phyloP scores from a whole-genome alignment of 2,888 invertebrate species.

The Heliconius cydno region DNA sequence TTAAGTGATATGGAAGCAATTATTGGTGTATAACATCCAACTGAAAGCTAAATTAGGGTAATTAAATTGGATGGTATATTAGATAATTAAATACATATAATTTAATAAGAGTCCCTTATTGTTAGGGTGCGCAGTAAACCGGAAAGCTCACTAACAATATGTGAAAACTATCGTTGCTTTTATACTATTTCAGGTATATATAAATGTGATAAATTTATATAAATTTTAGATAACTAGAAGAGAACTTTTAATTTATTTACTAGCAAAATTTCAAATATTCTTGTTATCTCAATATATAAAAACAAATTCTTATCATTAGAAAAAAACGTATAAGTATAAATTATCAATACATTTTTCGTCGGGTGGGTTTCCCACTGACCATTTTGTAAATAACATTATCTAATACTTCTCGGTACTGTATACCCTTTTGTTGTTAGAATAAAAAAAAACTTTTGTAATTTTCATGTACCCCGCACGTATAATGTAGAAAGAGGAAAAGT shows the following conservation, averaged over 20 bases:
- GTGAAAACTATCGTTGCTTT: constrained; percentile 3
- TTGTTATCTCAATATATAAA: too few relatives aligned
- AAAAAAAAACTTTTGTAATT: background rate
- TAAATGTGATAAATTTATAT: background rate
- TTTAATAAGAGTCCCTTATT: constrained; percentile 7
- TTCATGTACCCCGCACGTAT: too few relatives aligned
- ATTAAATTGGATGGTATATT: constrained; percentile 21
- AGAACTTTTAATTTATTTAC: too few relatives aligned
- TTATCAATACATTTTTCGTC: background rate
- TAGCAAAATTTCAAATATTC: too few relatives aligned
- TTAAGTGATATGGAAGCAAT: background rate
- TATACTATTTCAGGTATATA: background rate
- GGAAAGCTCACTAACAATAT: constrained; percentile 11
- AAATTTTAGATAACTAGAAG: background rate
- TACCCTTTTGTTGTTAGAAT: background rate
- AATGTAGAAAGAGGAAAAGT: too few relatives aligned
- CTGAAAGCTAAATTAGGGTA: background rate
- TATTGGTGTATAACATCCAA: background rate
- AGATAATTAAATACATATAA: constrained; percentile 22
- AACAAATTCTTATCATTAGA: too few relatives aligned
- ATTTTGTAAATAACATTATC: background rate
- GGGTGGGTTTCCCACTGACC: background rate
- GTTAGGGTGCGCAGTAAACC: constrained; percentile 26
- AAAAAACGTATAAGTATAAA: background rate
- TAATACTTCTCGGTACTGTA: background rate